phyloP scores from a whole-genome alignment of 2,888 invertebrate species.

The Cactoblastis cactorum region DNA sequence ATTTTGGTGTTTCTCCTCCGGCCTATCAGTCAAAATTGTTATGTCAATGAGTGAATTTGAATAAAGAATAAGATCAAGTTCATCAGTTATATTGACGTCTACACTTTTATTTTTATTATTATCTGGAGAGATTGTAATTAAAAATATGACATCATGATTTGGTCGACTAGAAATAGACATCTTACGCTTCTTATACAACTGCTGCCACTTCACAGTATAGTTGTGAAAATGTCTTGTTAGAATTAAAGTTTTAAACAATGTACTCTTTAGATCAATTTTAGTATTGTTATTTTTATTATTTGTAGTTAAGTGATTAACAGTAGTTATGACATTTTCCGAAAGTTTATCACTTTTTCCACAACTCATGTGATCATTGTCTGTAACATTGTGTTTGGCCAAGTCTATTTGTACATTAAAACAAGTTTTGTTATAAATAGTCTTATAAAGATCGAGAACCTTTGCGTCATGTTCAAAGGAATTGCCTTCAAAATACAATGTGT shows the following conservation, averaged over 20 bases:
- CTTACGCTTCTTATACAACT: constrained; percentile 36
- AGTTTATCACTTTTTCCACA: constrained; percentile 23
- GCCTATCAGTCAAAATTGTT: constrained; percentile 49
- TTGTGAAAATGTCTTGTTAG: constrained; percentile 41
- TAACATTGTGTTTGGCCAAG: constrained; percentile 21
- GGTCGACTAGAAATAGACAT: constrained; percentile 19
- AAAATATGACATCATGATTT: constrained; percentile 45
- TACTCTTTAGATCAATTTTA: constrained; percentile 30
- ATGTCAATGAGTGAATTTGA: constrained; percentile 44
- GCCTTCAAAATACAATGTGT: constrained; percentile 27
- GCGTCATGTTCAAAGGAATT: constrained; percentile 19
- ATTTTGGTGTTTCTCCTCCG: constrained; percentile 28
- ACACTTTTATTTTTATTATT: constrained; percentile 19
- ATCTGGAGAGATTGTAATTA: constrained; percentile 45
- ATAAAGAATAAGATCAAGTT: constrained; percentile 34
- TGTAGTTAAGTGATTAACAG: constrained; percentile 15
- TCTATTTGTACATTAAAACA: constrained; percentile 47
- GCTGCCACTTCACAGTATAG: constrained; percentile 47
- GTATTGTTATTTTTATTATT: constrained; percentile 17
- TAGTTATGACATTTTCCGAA: constrained; percentile 1
- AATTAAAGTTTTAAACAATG: constrained; percentile 48
- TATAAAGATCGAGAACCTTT: constrained; percentile 43
- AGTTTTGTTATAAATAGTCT: constrained; percentile 54
- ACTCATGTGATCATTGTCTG: constrained; percentile 21
- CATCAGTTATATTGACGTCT: constrained; percentile 20